Conservation (phyloP, 1,140 invertebrate species). For the Fopius arisanus region DNA sequence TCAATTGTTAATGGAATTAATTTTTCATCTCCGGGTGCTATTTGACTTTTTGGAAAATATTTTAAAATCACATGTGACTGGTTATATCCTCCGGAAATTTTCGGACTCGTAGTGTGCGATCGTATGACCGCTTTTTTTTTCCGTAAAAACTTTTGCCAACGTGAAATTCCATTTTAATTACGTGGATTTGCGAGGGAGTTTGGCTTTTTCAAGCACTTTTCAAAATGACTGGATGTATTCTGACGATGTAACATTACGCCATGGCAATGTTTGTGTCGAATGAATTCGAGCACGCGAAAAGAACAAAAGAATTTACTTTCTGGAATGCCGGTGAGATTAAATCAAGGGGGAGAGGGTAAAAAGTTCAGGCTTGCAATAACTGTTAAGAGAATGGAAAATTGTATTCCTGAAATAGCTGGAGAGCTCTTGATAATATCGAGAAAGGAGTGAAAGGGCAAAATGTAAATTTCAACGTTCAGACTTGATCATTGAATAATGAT, state of each 20-base stretch:
- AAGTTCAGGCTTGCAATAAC: background rate
- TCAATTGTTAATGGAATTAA: background rate
- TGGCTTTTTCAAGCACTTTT: too few species aligned
- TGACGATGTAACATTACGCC: too few species aligned
- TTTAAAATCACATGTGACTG: too few species aligned
- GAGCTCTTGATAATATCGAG: background rate
- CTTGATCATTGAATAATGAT: too few species aligned
- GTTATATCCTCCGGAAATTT: too few species aligned
- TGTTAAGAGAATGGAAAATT: background rate
- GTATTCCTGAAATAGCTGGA: background rate
- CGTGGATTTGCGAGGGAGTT: too few species aligned
- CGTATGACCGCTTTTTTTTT: too few species aligned
- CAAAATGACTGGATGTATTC: background rate
- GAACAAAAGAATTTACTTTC: background rate
- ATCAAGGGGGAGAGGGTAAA: background rate
- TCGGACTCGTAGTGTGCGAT: too few species aligned
- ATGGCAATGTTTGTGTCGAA: background rate
- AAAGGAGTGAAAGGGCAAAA: background rate
- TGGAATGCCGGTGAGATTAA: background rate
- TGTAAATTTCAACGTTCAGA: constrained; percentile 20
- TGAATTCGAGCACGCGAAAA: background rate
- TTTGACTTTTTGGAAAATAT: too few species aligned
- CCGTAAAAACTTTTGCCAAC: too few species aligned
- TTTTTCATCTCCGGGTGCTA: background rate
- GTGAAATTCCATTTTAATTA: too few species aligned